Evolutionary conservation across 2,113 vertebrate genomes (phyloP), one percentile per base, ranked within the genome.

Genomic region (Cyprinodon variegatus): DNA sequence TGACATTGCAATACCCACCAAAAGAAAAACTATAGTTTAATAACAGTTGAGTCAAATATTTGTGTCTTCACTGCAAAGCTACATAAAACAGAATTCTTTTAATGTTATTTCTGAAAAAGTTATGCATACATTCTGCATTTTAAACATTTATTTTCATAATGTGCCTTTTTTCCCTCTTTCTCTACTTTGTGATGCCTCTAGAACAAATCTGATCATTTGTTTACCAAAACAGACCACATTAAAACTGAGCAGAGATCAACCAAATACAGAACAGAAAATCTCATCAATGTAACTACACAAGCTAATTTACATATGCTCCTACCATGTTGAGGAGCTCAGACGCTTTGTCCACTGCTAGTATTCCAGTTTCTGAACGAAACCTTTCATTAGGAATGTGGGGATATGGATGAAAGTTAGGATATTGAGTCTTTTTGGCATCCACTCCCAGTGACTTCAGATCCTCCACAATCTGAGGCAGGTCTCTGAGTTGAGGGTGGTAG

Each of bases 361-460:
- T 39, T 81, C 85, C 94, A 53, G 91, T 75, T 39, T 84, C 78
- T 39, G 82, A 17, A 20, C 14, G 77, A 78, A 94, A 95, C 41
- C 36, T 80, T 11, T 70, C 89, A 0, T 95, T 94, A 11, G 95
- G 95, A 81, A 95, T 95, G 46, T 81, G 81, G 2, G 95, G 95
- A 22, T 67, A 70, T 0, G 63, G 43, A 60, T 95, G 91, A 62
- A 11, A 86, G 71, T 71, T 92, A 5, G 95, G 95, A 77, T 96
- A 96, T 67, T 96, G 95, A 7, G 95, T 96, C 65, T 53, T 94
- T 78, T 93, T 93, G 10, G 82, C 63, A 4, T 95, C 93, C 41
- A 95, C 93, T 2, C 94, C 94, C 39, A 93, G 70, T 0, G 11
- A 11, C 43, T 70, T 86, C 38, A 96, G 82, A 37, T 75, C 36